Conservation (phyloP, 1,140 invertebrate genomes). For the Muscidifurax raptorellus region DNA sequence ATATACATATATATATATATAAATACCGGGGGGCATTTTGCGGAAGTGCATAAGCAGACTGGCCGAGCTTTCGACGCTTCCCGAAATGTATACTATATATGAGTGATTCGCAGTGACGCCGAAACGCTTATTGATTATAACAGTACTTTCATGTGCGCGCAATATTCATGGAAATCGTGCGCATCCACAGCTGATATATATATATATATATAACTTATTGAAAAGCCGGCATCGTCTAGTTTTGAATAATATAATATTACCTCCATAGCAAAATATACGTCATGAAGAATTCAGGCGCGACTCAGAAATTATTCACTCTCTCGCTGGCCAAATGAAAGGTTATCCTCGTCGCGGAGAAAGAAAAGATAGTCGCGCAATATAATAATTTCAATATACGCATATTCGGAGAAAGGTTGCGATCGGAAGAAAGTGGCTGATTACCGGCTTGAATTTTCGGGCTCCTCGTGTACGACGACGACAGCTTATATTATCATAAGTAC, state of each 20-base stretch:
- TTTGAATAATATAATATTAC: not conserved
- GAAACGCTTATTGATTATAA: not conserved
- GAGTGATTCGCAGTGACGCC: no score
- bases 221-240: not conserved
- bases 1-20: no score
- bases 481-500: slow-evolving; percentile 7
- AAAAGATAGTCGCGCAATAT: not conserved
- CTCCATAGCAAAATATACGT: not conserved
- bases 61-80: slow-evolving; percentile 27
- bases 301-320: not conserved
- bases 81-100: no score
- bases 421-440: not conserved
- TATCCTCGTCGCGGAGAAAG: not conserved
- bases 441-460: slow-evolving; percentile 4
- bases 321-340: not conserved
- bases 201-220: no score
- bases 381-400: no score
- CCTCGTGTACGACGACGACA: not conserved
- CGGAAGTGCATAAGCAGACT: not conserved
- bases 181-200: no score
- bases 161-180: no score
- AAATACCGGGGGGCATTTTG: not conserved
- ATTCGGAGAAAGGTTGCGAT: not conserved
- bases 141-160: no score
- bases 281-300: not conserved